Percentiles rank a stretch among this genome's conserved stretches.
Conservation (phyloP, 2,797 vertebrate species). For the Pipistrellus kuhlii region DNA sequence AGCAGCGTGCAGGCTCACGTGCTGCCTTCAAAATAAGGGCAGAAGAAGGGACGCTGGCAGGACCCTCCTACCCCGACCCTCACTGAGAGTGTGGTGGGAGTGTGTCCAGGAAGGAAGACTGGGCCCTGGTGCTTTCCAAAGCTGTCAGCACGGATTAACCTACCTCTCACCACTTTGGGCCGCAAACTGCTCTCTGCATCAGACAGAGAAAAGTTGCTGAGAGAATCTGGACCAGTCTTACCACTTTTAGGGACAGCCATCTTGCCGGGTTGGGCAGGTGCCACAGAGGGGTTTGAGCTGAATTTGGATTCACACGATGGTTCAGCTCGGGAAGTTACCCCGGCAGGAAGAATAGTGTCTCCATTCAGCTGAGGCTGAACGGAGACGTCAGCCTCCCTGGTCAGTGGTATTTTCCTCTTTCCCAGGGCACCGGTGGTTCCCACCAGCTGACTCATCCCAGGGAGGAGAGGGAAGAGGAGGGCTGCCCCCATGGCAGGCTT, state of each 20-base stretch:
- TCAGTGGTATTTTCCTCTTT: conserved; percentile 11
- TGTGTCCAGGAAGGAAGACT: neutral
- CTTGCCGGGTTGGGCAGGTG: neutral
- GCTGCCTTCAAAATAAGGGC: accelerated
- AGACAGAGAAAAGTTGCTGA: neutral
- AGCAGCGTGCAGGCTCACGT: accelerated
- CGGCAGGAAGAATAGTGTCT: conserved; percentile 46
- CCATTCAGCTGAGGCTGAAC: conserved; percentile 15
- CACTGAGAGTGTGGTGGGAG: neutral
- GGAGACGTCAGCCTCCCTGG: neutral
- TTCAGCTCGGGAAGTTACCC: neutral
- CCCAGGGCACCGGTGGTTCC: conserved; percentile 45
- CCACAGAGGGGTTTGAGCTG: neutral
- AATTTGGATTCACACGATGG: neutral
- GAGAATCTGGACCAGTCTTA: neutral
- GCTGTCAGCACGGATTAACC: neutral
- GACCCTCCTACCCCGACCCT: neutral
- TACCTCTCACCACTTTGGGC: neutral
- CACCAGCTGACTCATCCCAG: conserved; percentile 71
- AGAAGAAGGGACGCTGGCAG: accelerated
- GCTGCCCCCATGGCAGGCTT: conserved; percentile 40
- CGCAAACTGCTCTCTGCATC: neutral
- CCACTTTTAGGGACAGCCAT: neutral
- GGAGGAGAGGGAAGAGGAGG: conserved; percentile 45
- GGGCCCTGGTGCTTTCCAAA: neutral